A percentile compares a stretch with the other conserved stretches of the same genome.
phyloP scores from a whole-genome alignment of 2,888 invertebrate genomes.

The Lasiommata megera region DNA sequence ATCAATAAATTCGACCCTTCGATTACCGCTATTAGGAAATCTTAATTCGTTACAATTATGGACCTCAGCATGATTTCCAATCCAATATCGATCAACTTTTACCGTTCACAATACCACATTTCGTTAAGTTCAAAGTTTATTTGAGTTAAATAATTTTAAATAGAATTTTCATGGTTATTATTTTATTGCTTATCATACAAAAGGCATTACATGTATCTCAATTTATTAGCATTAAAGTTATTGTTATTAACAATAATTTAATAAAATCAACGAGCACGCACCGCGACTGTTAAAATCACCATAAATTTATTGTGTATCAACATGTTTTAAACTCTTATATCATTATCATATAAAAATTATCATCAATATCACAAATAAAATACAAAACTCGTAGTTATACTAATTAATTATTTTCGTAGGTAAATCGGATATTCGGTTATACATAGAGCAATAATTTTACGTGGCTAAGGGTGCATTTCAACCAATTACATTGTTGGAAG shows the following conservation, averaged over 20 bases:
- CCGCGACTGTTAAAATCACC: constrained; percentile 57
- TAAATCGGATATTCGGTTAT: constrained; percentile 1
- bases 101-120: constrained; percentile 1
- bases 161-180: no score
- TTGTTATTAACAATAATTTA: constrained; percentile 30
- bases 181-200: constrained; percentile 23
- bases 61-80: neutral
- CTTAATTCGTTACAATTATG: neutral
- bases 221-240: constrained; percentile 18
- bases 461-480: neutral
- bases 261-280: constrained; percentile 47
- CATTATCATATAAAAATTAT: constrained; percentile 69
- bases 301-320: constrained; percentile 70
- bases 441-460: neutral
- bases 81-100: neutral
- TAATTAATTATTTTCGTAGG: constrained; percentile 3
- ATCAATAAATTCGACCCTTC: neutral
- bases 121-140: neutral
- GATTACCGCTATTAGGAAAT: neutral
- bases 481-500: neutral
- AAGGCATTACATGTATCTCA: constrained; percentile 7
- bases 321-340: constrained; percentile 69
- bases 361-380: constrained; percentile 78
- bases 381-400: constrained; percentile 29
- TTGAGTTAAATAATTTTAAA: no score